A percentile compares a stretch with the other conserved stretches of the same genome.
Evolutionary conservation across 2,113 vertebrate genomes (phyloP).

Genomic region (Tychaedon coryphoeus): DNA sequence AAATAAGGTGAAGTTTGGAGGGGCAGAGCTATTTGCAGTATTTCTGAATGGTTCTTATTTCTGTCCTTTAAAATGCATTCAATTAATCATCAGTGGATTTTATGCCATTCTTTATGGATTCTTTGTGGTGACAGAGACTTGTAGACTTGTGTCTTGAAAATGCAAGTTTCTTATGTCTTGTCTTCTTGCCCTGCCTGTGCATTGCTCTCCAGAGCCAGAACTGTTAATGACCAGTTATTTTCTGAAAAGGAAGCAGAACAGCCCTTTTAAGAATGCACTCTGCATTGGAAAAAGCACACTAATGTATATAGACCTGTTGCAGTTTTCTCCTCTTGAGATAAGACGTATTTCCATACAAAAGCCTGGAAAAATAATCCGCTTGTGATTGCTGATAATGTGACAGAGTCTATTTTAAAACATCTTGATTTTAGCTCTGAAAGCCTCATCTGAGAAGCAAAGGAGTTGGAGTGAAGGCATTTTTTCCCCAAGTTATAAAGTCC

Average conservation of each 20-base stretch:
- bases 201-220: background rate
- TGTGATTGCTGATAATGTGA: background rate
- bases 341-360: constrained; percentile 42
- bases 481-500: background rate
- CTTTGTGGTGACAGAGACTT: background rate
- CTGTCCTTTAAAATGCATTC: background rate
- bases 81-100: background rate
- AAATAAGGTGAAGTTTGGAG: background rate
- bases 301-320: background rate
- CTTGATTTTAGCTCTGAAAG: constrained; percentile 9
- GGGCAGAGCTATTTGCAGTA: background rate
- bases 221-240: background rate
- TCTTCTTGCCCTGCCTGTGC: fast-evolving
- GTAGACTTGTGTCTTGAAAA: background rate
- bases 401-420: constrained; percentile 17
- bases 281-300: background rate
- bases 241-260: background rate
- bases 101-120: background rate
- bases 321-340: constrained; percentile 7
- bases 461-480: background rate
- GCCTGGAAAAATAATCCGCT: background rate
- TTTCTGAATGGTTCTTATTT: background rate
- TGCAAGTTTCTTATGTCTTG: background rate
- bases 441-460: background rate
- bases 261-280: background rate